These are phyloP conservation scores for Coptotermes formosanus DNA, from an alignment of 1,140 invertebrate species.

Conservation along the genomic window DNA sequence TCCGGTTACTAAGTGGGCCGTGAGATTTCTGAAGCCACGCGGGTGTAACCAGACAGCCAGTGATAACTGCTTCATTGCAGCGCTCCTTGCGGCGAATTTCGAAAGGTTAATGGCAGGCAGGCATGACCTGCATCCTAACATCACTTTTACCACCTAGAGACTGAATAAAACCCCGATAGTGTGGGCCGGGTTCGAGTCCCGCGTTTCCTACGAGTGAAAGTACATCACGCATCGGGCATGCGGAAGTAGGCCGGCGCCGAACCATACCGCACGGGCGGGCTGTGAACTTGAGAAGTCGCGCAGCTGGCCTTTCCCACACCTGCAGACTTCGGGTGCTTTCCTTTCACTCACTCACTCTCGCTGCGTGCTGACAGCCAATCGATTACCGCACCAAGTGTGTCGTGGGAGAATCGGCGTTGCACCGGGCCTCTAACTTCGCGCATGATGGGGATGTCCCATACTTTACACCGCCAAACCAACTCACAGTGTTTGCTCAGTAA, in stretches of 20 bases:
- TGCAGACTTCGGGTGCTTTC: not conserved
- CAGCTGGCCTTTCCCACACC: slow-evolving; percentile 1
- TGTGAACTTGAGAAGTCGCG: not conserved
- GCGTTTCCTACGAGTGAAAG: not conserved
- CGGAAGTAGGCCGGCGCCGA: not conserved
- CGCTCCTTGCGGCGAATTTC: not conserved
- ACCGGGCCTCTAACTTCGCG: too few relatives aligned
- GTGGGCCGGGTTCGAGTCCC: not conserved
- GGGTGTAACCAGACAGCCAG: not conserved
- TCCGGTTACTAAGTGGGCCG: not conserved
- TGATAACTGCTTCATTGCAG: not conserved
- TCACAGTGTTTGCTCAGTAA: too few relatives aligned
- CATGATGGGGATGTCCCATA: too few relatives aligned
- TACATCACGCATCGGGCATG: not conserved
- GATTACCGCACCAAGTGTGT: too few relatives aligned
- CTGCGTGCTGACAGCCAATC: not conserved
- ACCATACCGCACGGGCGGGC: not conserved
- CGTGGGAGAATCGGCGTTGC: not conserved
- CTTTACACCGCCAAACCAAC: too few relatives aligned
- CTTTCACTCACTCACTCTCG: not conserved
- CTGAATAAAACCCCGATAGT: not conserved
- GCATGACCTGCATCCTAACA: not conserved
- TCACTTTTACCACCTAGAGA: not conserved
- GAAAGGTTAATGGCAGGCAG: not conserved
- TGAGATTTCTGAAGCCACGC: not conserved